Conservation (phyloP, 2,797 vertebrate genomes). For the Podargus strigoides region DNA sequence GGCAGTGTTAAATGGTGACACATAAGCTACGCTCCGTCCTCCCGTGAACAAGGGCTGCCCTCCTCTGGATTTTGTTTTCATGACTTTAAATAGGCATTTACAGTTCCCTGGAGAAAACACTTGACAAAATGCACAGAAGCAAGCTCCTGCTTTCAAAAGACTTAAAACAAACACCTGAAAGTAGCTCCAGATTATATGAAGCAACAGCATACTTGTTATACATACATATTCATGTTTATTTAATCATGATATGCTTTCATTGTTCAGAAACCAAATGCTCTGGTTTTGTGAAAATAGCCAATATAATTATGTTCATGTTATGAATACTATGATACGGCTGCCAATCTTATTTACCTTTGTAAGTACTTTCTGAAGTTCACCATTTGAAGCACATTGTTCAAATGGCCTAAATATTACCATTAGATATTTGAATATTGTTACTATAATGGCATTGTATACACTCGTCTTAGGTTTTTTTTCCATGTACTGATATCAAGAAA, state of each 20-base stretch:
- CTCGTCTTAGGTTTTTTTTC: slow-evolving; percentile 78
- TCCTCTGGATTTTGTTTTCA: slow-evolving; percentile 74
- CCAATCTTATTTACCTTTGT: slow-evolving; percentile 73
- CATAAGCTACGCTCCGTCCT: slow-evolving; percentile 77
- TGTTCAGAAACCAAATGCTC: slow-evolving; percentile 72
- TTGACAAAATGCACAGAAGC: slow-evolving; percentile 74
- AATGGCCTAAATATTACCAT: slow-evolving; percentile 78
- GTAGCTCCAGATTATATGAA: slow-evolving; percentile 58
- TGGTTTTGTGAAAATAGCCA: slow-evolving; percentile 71
- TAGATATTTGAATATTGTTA: slow-evolving; percentile 81
- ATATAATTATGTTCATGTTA: slow-evolving; percentile 72
- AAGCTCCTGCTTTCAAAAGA: slow-evolving; percentile 62
- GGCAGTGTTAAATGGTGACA: slow-evolving; percentile 91
- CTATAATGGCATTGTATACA: slow-evolving; percentile 80
- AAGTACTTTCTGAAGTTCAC: slow-evolving; percentile 69
- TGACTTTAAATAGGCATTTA: slow-evolving; percentile 72
- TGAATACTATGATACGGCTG: slow-evolving; percentile 67
- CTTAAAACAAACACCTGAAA: slow-evolving; percentile 52
- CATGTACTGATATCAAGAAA: slow-evolving; percentile 79
- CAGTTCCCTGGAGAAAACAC: slow-evolving; percentile 71
- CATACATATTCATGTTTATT: slow-evolving; percentile 55
- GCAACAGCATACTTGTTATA: slow-evolving; percentile 17
- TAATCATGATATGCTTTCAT: slow-evolving; percentile 64
- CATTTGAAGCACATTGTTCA: slow-evolving; percentile 71
- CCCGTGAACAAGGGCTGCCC: slow-evolving; percentile 80